Evolutionary conservation across 2,797 vertebrate genomes (phyloP).

Genomic region (Hydrolagus colliei): DNA sequence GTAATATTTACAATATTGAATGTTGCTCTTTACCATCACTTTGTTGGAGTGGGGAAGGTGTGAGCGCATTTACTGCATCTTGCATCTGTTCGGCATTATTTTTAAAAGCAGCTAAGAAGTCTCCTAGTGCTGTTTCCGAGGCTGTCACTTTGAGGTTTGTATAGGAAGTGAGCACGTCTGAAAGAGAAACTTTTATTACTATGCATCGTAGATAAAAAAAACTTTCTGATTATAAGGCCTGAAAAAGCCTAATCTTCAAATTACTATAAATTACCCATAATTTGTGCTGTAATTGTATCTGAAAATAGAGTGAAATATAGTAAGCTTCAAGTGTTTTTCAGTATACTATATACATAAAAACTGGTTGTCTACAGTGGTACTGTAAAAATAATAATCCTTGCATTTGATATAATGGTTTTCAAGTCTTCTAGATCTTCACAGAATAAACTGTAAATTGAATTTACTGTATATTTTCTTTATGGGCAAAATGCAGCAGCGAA

Average conservation of each 20-base stretch:
- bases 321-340: too few relatives aligned
- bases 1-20: neutral
- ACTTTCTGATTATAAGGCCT: neutral
- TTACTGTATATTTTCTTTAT: too few relatives aligned
- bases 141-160: slow-evolving; percentile 46
- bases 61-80: slow-evolving; percentile 44
- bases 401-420: too few relatives aligned
- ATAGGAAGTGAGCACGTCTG: slow-evolving; percentile 47
- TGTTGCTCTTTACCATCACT: slow-evolving; percentile 32
- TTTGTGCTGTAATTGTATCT: neutral
- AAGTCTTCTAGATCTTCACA: too few relatives aligned
- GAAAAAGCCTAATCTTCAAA: neutral
- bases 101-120: slow-evolving; percentile 52
- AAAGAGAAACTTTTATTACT: slow-evolving; percentile 13
- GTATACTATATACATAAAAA: too few relatives aligned
- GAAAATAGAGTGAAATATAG: neutral
- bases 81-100: slow-evolving; percentile 47
- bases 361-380: too few relatives aligned
- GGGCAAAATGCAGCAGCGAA: too few relatives aligned
- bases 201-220: neutral
- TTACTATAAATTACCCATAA: neutral
- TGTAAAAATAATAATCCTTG: too few relatives aligned
- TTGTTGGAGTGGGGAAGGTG: slow-evolving; percentile 43
- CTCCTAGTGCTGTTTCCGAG: slow-evolving; percentile 44
- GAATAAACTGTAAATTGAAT: too few relatives aligned